Base-by-base conservation (phyloP, 2,113 vertebrate genomes). In the Ivindomyrus marchei region DNA sequence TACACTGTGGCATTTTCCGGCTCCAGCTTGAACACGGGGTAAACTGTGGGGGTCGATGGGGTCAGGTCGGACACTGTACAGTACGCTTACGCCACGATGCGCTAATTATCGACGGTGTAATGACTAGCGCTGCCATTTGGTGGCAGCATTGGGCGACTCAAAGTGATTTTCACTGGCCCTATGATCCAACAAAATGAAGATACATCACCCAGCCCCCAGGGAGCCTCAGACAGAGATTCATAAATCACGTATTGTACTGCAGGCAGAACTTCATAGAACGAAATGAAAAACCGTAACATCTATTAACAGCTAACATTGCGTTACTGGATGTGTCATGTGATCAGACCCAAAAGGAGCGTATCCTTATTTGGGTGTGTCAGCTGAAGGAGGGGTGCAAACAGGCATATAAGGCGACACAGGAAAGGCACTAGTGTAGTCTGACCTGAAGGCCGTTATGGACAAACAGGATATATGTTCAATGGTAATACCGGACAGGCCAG, bases 1-100 rank as follows among this genome's bases (percentile, higher is more conserved):
- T 99, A 99, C 92, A 99, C 98, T 0, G 98, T 99, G 0, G 97
- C 99, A 84, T 96, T 96, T 93, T 99, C 97, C 0, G 98, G 98
- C 80, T 97, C 96, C 90, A 98, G 92, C 92, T 97, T 98, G 93
- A 99, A 99, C 90, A 94, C 96, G 92, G 99, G 96, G 21, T 96
- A 97, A 84, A 99, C 98, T 99, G 92, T 39, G 92, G 7, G 85
- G 66, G 90, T 8, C 4, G 27, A 19, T 0, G 47, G 19, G 49
- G 45, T 49, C n/a, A 46, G n/a, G 47, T 0, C 6, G 0, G 31
- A 39, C 31, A 42, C 74, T 31, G 89, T 89, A 39, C 31, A 39
- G 11, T 13, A 2, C 4, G 36, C 36, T n/a, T 80, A 36, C 21
- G 19, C 7, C 42, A 45, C 6, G 13, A 80, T 15, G 4, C 13